A percentile compares a stretch with the other conserved stretches of the same genome.
Conservation (phyloP, 2,888 invertebrate species). For the Drosophila mulleri region DNA sequence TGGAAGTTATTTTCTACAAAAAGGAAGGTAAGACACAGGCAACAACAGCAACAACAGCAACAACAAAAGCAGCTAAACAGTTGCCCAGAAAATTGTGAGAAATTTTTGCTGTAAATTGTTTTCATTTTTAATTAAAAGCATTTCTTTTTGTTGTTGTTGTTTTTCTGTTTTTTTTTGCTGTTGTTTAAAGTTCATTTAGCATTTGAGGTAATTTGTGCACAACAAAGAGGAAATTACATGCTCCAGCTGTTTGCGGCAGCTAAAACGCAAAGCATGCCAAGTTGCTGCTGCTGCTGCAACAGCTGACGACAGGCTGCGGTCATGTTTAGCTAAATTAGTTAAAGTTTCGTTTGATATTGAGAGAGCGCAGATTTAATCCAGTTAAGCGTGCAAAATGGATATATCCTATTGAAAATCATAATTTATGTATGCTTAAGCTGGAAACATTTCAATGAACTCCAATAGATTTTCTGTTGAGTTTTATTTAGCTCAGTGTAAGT, state of each 20-base stretch:
- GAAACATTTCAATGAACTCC: no score
- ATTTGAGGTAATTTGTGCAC: conserved; percentile 51
- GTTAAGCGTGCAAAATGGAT: not conserved
- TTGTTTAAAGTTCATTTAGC: conserved; percentile 46
- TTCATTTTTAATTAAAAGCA: conserved; percentile 68
- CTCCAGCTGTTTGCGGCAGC: conserved; percentile 20
- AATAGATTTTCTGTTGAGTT: no score
- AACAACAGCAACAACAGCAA: conserved; percentile 9
- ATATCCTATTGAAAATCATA: not conserved
- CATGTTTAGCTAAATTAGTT: not conserved
- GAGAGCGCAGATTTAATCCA: no score
- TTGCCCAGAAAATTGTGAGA: conserved; percentile 21
- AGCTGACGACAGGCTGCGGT: conserved; percentile 7
- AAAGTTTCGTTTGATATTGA: not conserved
- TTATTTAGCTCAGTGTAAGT: no score
- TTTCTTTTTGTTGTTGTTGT: not conserved
- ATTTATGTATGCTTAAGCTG: no score
- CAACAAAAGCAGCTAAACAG: conserved; percentile 17
- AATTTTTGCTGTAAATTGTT: conserved; percentile 66
- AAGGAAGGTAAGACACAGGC: conserved; percentile 91
- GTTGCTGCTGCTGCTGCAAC: not conserved
- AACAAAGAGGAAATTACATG: conserved; percentile 55
- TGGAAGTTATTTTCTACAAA: conserved; percentile 97
- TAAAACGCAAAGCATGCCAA: not conserved
- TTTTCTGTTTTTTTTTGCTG: not conserved